Percentiles rank a stretch among this genome's conserved stretches.
Evolutionary conservation across 1,140 invertebrate species (phyloP).

Genomic region (Pissodes strobi): DNA sequence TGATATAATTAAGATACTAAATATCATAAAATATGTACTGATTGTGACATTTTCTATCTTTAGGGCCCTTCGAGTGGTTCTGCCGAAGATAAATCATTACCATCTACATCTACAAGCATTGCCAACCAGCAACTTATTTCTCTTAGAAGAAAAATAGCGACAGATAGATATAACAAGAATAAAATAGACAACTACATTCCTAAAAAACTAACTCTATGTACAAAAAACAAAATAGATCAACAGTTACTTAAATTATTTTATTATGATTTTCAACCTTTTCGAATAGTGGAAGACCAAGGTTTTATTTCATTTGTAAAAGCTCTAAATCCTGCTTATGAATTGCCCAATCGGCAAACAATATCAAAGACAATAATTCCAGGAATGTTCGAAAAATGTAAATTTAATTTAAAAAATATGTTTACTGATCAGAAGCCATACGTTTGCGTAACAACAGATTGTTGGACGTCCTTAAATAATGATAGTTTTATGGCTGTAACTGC

Average conservation of each 20-base stretch:
- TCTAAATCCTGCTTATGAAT: constrained; percentile 45
- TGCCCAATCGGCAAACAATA: constrained; percentile 42
- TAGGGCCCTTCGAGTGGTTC: no score
- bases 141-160: neutral
- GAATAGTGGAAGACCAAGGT: constrained; percentile 44
- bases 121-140: neutral
- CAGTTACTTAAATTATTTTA: constrained; percentile 31
- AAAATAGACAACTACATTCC: constrained; percentile 1
- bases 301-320: constrained; percentile 41
- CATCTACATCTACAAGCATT: neutral
- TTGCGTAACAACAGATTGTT: constrained; percentile 32
- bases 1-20: no score
- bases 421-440: no score
- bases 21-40: no score
- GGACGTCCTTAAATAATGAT: neutral
- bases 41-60: no score
- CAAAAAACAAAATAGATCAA: constrained; percentile 34
- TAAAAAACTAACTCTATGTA: neutral
- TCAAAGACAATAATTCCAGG: no score
- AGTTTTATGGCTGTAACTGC: neutral
- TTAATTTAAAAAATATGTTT: no score
- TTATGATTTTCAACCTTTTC: constrained; percentile 46
- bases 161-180: constrained; percentile 3
- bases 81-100: neutral
- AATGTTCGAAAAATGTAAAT: constrained; percentile 16